Evolutionary conservation across 2,888 invertebrate genomes (phyloP).

Genomic region (Tryphoninae sp.): DNA sequence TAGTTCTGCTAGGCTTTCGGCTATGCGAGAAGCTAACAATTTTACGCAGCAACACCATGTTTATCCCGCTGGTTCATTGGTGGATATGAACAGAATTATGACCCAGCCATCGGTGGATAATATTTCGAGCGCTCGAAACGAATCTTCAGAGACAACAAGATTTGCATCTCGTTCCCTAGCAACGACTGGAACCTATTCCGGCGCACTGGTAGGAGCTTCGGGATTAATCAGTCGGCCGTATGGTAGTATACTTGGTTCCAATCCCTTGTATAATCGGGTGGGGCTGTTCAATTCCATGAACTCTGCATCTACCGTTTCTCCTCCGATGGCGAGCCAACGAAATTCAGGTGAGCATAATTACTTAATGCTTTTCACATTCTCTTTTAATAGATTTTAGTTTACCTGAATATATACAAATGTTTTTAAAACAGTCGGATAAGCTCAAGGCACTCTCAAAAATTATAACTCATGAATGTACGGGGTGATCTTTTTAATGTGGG

Average conservation of each 20-base stretch:
- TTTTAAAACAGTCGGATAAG: too few species aligned
- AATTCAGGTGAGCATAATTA: slow-evolving; percentile 38
- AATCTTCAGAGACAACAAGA: background rate
- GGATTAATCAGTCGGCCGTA: slow-evolving; percentile 22
- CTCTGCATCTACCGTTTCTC: background rate
- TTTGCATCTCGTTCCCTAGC: slow-evolving; percentile 23
- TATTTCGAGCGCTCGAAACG: background rate
- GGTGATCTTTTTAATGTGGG: too few species aligned
- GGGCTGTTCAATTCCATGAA: slow-evolving; percentile 3
- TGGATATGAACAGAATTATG: background rate
- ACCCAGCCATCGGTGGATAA: slow-evolving; percentile 3
- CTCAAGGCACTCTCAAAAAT: too few species aligned
- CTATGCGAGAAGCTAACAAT: slow-evolving; percentile 8
- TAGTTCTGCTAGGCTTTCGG: slow-evolving; percentile 16
- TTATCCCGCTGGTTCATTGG: slow-evolving; percentile 23
- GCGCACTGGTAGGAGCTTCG: background rate
- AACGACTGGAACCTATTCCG: slow-evolving; percentile 15
- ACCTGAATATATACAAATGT: too few species aligned
- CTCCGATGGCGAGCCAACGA: slow-evolving; percentile 16
- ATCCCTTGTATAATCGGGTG: slow-evolving; percentile 46
- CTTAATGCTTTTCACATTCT: background rate
- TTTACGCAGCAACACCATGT: slow-evolving; percentile 22
- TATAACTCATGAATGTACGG: too few species aligned
- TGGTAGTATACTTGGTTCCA: slow-evolving; percentile 36
- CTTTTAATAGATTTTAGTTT: background rate